phyloP scores from a whole-genome alignment of 2,888 invertebrate genomes.

The Eupithecia centaureata region DNA sequence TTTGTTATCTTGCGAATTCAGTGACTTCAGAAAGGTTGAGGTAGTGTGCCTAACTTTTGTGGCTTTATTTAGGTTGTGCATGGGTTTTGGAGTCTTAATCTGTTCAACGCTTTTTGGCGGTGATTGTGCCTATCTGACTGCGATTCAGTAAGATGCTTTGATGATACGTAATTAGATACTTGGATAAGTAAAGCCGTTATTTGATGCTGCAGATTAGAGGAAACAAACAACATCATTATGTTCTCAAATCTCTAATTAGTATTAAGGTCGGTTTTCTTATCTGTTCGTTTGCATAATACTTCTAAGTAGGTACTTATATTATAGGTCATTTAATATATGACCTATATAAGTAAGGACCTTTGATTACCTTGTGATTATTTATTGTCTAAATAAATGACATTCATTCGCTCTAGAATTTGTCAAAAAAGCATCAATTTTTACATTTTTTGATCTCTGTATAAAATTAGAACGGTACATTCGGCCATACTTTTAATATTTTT shows the following conservation, averaged over 20 bases:
- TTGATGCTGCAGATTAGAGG: neutral
- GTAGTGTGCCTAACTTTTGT: neutral
- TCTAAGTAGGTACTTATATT: no score
- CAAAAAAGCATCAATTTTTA: no score
- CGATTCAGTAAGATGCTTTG: constrained; percentile 4
- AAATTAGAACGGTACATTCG: no score
- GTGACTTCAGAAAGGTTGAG: neutral
- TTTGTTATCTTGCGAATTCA: neutral
- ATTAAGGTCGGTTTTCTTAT: neutral
- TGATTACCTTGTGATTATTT: no score
- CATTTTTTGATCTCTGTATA: no score
- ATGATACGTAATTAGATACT: constrained; percentile 9
- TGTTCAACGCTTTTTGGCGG: neutral
- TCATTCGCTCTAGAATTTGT: no score
- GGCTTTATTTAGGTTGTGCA: neutral
- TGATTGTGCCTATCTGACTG: neutral
- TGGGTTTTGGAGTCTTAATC: neutral
- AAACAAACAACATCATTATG: neutral
- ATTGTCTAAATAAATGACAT: no score
- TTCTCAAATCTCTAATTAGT: neutral
- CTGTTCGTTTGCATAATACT: neutral
- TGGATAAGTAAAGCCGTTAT: constrained; percentile 4
- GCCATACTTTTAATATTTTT: no score
- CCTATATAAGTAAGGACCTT: no score
- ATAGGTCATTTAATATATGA: no score